Conservation (phyloP, 2,797 vertebrate genomes). For the Cuculus canorus region DNA sequence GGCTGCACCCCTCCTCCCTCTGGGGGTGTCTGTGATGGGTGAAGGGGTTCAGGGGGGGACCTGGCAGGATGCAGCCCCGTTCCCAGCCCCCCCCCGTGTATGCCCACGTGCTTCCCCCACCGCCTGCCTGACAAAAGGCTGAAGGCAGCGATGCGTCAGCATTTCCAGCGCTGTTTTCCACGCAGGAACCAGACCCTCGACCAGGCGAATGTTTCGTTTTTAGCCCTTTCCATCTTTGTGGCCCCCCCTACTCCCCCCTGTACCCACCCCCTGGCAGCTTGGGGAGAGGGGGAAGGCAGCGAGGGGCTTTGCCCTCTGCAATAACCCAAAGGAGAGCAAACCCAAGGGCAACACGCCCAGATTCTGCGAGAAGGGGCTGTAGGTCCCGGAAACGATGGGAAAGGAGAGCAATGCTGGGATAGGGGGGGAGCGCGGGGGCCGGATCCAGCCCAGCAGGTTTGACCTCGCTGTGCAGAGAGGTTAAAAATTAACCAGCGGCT, state of each 20-base stretch:
- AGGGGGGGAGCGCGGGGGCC: not conserved
- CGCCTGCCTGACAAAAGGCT: not conserved
- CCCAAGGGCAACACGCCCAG: rapidly evolving
- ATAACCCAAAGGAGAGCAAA: not conserved
- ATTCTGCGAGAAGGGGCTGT: not conserved
- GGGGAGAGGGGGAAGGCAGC: rapidly evolving
- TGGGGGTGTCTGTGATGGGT: rapidly evolving
- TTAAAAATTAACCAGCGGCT: slow-evolving; percentile 57
- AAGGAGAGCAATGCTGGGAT: rapidly evolving
- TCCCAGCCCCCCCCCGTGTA: not conserved
- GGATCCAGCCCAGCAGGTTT: slow-evolving; percentile 31
- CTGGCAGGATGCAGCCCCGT: not conserved
- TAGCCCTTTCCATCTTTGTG: not conserved
- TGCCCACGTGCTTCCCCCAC: not conserved
- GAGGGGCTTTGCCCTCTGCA: not conserved
- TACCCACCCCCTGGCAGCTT: rapidly evolving
- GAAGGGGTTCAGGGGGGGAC: not conserved
- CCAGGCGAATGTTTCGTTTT: not conserved
- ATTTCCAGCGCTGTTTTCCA: not conserved
- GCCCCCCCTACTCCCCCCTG: rapidly evolving
- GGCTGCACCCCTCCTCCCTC: not conserved
- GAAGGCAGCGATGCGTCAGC: slow-evolving; percentile 29
- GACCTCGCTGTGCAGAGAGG: not conserved
- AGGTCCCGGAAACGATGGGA: not conserved
- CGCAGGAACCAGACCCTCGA: slow-evolving; percentile 16